phyloP scores from a whole-genome alignment of 2,113 vertebrate species.

The Lonchura striata region DNA sequence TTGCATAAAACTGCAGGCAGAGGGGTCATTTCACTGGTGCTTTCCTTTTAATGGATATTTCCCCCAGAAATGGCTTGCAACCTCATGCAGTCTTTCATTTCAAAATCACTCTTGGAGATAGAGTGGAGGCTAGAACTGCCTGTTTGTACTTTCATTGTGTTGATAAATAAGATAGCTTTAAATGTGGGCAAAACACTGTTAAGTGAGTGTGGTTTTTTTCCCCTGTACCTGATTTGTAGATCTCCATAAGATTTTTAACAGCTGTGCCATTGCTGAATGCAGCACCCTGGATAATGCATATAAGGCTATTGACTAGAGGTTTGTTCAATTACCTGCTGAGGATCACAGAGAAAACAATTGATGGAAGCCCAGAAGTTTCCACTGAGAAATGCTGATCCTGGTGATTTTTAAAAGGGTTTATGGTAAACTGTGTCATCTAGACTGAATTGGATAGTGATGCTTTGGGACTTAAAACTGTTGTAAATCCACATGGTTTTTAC shows the following conservation, averaged over 20 bases:
- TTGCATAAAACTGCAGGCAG: not conserved
- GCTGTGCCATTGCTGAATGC: not conserved
- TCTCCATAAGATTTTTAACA: not conserved
- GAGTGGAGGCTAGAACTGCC: not conserved
- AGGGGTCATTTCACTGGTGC: not conserved
- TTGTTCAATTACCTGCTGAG: not conserved
- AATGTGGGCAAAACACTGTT: not conserved
- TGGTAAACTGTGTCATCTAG: not conserved
- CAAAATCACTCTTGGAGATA: not conserved
- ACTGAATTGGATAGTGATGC: not conserved
- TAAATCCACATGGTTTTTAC: not conserved
- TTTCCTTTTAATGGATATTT: not conserved
- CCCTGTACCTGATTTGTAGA: not conserved
- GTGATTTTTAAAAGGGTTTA: not conserved
- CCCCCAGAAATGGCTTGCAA: not conserved
- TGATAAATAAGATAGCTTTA: not conserved
- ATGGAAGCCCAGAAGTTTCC: not conserved
- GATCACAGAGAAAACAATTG: not conserved
- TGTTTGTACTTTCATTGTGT: not conserved
- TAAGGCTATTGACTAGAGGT: not conserved
- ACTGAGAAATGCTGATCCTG: not conserved
- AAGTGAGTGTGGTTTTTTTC: not conserved
- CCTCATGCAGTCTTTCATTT: not conserved
- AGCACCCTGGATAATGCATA: not conserved
- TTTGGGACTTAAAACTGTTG: not conserved